These are phyloP conservation scores for Alethe diademata DNA, from an alignment of 2,113 vertebrate species.

Conservation along the genomic window DNA sequence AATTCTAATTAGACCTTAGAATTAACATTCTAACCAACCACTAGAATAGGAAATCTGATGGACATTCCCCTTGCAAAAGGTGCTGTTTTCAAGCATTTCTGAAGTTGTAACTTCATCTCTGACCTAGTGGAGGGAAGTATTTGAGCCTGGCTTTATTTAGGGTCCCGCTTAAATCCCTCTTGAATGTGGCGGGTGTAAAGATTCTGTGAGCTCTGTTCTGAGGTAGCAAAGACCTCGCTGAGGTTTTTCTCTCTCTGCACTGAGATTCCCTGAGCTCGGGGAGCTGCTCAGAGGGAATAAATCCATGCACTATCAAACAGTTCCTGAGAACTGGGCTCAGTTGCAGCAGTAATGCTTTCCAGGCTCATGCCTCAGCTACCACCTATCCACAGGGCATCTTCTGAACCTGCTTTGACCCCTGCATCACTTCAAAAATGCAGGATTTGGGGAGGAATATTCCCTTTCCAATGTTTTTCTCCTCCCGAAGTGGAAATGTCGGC, in stretches of 20 bases:
- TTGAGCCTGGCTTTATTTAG: neutral
- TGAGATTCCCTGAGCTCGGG: neutral
- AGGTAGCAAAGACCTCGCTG: fast-evolving
- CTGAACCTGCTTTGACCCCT: neutral
- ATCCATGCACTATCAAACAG: fast-evolving
- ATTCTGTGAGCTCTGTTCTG: fast-evolving
- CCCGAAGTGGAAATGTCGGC: neutral
- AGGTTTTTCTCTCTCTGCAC: neutral
- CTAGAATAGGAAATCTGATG: neutral
- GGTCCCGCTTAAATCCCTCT: fast-evolving
- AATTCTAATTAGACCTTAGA: neutral
- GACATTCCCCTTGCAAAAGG: neutral
- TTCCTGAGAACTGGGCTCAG: neutral
- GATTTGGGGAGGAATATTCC: neutral
- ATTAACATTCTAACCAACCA: neutral
- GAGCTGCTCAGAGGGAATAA: neutral
- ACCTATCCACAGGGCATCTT: neutral
- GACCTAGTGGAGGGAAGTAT: fast-evolving
- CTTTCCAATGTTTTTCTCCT: neutral
- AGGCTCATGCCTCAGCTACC: neutral
- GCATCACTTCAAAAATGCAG: fast-evolving
- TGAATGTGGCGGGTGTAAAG: neutral
- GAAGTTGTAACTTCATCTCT: neutral
- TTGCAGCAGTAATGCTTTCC: neutral
- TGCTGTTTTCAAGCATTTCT: neutral